Evolutionary conservation across 2,888 invertebrate genomes (phyloP), one percentile per base, ranked within the genome.

Genomic region (Hipparchia sbordonii): DNA sequence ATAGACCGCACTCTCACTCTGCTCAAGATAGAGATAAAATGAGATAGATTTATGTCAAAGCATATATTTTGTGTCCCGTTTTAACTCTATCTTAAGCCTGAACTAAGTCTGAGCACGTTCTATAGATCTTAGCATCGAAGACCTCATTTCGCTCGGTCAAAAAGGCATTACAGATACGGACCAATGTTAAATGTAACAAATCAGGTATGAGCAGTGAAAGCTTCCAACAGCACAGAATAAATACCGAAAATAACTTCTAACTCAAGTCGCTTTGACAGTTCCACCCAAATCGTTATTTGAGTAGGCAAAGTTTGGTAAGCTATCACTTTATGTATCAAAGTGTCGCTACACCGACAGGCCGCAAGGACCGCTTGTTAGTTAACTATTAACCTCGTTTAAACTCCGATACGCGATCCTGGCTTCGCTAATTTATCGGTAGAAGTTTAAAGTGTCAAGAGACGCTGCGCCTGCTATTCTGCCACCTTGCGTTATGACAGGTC

Each of bases 311-410:
- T 77, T 77, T 75, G 70, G 77, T 23, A 75, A 74, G 76, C 74
- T 74, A 76, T 78, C 74, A 73, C 76, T 78, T 76, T 77, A 67
- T 68, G 68, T 60, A 68, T 68, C 51, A 33, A 60, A 68, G 68
- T 59, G 59, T 67, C 59, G 59, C 59, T 48, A 67, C 59, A 59
- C 33, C 59, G 23, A 12, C 33, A 60, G 8, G 59, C 68, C 68
- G 68, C 68, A 80, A 80, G 80, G 80, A 79, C 80, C 77, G 68
- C 81, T 79, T 78, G 82, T 85, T 84, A 82, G 78, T 72, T 74
- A 82, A 82, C 81, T 80, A 80, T 82, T 81, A 81, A 79, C 80
- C 78, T 76, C 76, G 80, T 82, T 83, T 79, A 75, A 73, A 84
- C 81, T 82, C 80, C 78, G 83, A 80, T 82, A 83, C 84, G 83